Evolutionary conservation across 2,888 invertebrate genomes (phyloP).

Genomic region (Drosophila percnosoma): DNA sequence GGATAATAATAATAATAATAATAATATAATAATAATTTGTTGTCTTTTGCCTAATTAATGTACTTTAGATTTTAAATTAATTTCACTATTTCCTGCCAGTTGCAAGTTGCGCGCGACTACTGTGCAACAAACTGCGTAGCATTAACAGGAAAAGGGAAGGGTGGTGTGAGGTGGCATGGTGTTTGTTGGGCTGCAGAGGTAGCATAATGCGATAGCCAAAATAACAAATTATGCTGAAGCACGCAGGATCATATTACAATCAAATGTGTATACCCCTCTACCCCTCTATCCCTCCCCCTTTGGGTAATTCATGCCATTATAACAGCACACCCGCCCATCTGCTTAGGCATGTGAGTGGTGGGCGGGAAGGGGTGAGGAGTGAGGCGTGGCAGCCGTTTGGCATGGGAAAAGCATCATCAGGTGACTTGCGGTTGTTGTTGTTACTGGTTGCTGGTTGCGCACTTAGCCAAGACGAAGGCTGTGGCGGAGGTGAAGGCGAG

Average conservation of each 20-base stretch:
- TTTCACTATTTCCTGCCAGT: neutral
- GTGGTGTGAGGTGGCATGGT: neutral
- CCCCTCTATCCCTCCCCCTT: neutral
- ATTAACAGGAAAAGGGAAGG: neutral
- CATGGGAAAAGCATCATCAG: conserved; percentile 73
- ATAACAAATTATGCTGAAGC: conserved; percentile 76
- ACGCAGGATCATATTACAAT: conserved; percentile 73
- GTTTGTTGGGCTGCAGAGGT: conserved; percentile 9
- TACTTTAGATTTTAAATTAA: neutral
- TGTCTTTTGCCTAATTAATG: neutral
- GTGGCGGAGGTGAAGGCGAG: neutral
- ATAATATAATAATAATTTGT: too few species aligned
- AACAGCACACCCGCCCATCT: conserved; percentile 30
- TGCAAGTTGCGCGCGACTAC: neutral
- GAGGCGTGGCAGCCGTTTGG: conserved; percentile 20
- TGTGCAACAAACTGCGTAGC: conserved; percentile 22
- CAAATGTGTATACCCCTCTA: conserved; percentile 16
- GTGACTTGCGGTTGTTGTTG: conserved; percentile 54
- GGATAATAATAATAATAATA: too few species aligned
- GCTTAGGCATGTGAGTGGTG: conserved; percentile 24
- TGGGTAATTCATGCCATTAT: conserved; percentile 24
- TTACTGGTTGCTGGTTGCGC: conserved; percentile 35
- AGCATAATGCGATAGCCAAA: conserved; percentile 65
- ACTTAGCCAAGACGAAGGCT: conserved; percentile 36
- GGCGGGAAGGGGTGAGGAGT: neutral